phyloP scores from a whole-genome alignment of 2,888 invertebrate genomes.

The Tethea ocularis region DNA sequence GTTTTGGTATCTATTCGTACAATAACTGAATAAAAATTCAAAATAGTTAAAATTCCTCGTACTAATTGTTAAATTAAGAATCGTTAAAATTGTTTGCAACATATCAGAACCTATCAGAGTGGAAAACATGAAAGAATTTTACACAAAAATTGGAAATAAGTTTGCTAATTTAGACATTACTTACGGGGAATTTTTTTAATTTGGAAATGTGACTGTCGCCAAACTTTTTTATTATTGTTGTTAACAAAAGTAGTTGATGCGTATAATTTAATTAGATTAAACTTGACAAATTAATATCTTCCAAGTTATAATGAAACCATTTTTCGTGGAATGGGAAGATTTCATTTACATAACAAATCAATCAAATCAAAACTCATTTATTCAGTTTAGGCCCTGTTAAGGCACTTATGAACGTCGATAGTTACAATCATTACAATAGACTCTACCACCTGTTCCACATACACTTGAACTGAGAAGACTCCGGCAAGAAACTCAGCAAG shows the following conservation, averaged over 20 bases:
- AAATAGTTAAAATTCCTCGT: too few species aligned
- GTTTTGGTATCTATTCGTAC: too few species aligned
- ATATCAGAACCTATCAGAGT: background rate
- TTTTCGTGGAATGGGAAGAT: background rate
- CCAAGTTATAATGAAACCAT: background rate
- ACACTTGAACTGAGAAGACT: too few species aligned
- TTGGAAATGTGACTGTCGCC: background rate
- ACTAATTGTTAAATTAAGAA: too few species aligned
- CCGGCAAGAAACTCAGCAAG: too few species aligned
- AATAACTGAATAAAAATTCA: too few species aligned
- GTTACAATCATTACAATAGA: too few species aligned
- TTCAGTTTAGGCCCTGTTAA: too few species aligned
- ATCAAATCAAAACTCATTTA: too few species aligned
- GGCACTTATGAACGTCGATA: too few species aligned
- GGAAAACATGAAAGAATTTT: background rate
- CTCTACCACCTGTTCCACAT: too few species aligned
- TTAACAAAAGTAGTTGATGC: constrained; percentile 1
- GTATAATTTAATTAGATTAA: background rate
- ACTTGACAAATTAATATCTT: background rate
- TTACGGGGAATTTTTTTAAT: too few species aligned
- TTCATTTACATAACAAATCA: background rate
- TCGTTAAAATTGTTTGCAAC: background rate
- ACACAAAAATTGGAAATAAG: background rate
- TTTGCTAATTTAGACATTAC: background rate
- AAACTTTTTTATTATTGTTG: background rate